Percentiles rank a stretch among this genome's conserved stretches.
These are phyloP conservation scores for Lasiurus borealis DNA, from an alignment of 2,113 vertebrate species.

Conservation along the genomic window DNA sequence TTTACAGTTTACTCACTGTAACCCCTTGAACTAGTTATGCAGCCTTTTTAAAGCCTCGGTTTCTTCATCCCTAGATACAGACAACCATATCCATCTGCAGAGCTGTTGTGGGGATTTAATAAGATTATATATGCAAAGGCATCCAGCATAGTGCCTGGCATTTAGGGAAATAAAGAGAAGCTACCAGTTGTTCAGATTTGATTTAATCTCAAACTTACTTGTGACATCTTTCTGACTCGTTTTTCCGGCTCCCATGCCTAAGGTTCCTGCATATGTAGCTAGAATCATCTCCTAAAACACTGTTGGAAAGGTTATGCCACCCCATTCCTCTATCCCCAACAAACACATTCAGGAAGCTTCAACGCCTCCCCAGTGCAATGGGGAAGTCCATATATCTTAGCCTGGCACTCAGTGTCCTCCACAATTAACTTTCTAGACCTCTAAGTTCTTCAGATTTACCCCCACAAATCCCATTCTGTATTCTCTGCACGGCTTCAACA, in stretches of 20 bases:
- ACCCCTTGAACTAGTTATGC: not conserved
- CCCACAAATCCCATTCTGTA: too few species aligned
- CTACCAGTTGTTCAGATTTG: not conserved
- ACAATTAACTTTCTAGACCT: not conserved
- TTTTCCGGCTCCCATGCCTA: not conserved
- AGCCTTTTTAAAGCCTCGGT: not conserved
- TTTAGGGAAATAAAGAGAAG: not conserved
- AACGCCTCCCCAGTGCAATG: not conserved
- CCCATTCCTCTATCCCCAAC: not conserved
- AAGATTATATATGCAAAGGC: not conserved
- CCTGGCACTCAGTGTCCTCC: not conserved
- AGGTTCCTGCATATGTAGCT: not conserved
- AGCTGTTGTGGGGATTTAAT: not conserved
- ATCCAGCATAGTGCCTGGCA: not conserved
- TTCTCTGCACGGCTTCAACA: not conserved
- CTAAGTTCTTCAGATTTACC: not conserved
- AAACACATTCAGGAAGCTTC: not conserved
- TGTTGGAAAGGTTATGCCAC: not conserved
- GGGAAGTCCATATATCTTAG: not conserved
- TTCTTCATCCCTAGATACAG: not conserved
- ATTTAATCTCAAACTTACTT: constrained; percentile 13
- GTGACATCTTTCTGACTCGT: not conserved
- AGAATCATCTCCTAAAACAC: not conserved
- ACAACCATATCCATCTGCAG: not conserved
- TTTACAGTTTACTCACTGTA: not conserved